Base-by-base conservation (phyloP, 2,113 vertebrate genomes). In the Hyaena hyaena region DNA sequence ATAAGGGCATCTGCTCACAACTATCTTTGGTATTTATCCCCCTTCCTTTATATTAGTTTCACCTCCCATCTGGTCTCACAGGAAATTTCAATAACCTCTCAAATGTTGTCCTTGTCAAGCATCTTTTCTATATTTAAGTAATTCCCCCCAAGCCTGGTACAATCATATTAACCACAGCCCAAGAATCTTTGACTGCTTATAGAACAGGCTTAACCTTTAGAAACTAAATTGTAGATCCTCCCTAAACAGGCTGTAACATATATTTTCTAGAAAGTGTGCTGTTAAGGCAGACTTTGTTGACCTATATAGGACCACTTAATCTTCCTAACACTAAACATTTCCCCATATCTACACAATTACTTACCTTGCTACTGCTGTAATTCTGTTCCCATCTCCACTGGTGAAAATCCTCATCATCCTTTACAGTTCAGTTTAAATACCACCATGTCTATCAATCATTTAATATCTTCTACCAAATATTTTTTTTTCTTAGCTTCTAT, bases 71-170 rank as follows among this genome's bases (percentile, higher is more conserved):
- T 61, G 26, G 80, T 93, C 31, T 80, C n/a, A 92, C 24, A 94
- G 66, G 39, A 84, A 33, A 82, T 16, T 77, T 88, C 26, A 95
- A 50, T 39, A 77, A 85, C 2, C 2, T 93, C 43, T 95, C 80
- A 86, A 88, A 79, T 86, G 12, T 63, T 84, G 88, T 92, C 16
- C 45, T 92, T 69, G 35, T 39, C 89, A 61, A 88, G 15, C 0
- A 33, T 15, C 5, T 89, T 85, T 92, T 93, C 14, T 35, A 66
- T 88, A 73, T 76, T 90, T 95, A 92, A 96, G 68, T 86, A 76
- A 12, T 24, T 80, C 81, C 4, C 69, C 63, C 31, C 79, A 69
- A 88, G 11, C 33, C 24, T 48, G 21, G 11, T 39, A 45, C 65
- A n/a, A 61, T 73, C 73, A 17, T 31, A 53, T 81, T 43, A 93